A percentile compares a stretch with the other conserved stretches of the same genome.
phyloP scores from a whole-genome alignment of 2,113 vertebrate species.

The Triplophysa rosa region DNA sequence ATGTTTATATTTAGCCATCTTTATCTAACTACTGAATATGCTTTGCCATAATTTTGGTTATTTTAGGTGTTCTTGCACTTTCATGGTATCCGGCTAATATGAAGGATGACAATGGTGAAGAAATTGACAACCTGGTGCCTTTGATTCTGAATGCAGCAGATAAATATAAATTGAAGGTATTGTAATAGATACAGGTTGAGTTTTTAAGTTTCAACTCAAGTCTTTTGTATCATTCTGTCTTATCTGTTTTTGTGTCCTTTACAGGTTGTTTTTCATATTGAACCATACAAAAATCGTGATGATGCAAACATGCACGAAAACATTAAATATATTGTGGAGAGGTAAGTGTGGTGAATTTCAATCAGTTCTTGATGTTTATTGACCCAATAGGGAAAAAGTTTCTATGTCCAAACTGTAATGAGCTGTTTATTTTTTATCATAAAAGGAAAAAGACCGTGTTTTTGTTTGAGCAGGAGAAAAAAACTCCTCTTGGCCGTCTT shows the following conservation, averaged over 20 bases:
- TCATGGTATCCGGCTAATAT: conserved; percentile 92
- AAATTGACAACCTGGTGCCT: conserved; percentile 83
- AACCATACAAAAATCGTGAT: conserved; percentile 92
- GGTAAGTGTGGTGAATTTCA: conserved; percentile 74
- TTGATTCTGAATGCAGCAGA: conserved; percentile 87
- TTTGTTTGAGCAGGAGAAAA: no score
- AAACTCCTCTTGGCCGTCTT: no score
- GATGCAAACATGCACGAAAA: conserved; percentile 86
- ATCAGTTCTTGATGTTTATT: neutral
- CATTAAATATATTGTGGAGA: conserved; percentile 92
- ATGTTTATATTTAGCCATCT: neutral
- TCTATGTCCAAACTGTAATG: no score
- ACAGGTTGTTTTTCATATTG: conserved; percentile 94
- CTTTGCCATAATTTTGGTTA: neutral
- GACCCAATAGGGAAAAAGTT: neutral
- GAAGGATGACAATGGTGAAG: conserved; percentile 89
- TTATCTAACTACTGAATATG: neutral
- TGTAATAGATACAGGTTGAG: neutral
- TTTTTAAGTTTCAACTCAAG: neutral
- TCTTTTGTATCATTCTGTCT: conserved; percentile 5
- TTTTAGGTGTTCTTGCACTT: conserved; percentile 86
- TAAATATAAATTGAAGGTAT: conserved; percentile 88
- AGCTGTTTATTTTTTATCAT: no score
- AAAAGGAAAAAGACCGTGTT: no score
- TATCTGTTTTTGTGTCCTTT: conserved; percentile 39